Evolutionary conservation across 2,888 invertebrate genomes (phyloP).

Genomic region (Julus scanicus): DNA sequence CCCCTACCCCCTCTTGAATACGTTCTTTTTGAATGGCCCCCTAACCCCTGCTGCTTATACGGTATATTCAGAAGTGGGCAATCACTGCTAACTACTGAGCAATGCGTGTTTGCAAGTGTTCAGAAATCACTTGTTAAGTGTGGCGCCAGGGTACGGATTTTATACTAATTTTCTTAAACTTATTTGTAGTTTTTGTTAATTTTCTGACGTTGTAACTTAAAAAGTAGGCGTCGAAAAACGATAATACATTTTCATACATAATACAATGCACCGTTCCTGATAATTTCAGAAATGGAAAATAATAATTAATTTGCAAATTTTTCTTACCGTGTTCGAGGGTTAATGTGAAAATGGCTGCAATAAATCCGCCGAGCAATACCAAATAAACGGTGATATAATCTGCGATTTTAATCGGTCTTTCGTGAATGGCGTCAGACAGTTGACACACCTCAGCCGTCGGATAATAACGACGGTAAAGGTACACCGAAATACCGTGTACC

Average conservation of each 20-base stretch:
- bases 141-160: too few species aligned
- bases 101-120: not conserved
- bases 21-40: too few species aligned
- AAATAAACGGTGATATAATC: conserved; percentile 45
- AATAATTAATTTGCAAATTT: not conserved
- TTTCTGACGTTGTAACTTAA: too few species aligned
- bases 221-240: too few species aligned
- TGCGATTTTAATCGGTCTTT: conserved; percentile 9
- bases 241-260: too few species aligned
- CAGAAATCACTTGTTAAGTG: not conserved
- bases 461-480: conserved; percentile 53
- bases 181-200: too few species aligned
- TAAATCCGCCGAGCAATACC: not conserved
- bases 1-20: too few species aligned
- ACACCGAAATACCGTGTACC: conserved; percentile 14
- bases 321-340: conserved; percentile 26
- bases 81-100: not conserved
- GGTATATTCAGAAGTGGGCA: not conserved
- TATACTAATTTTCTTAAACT: too few species aligned
- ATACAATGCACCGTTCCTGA: too few species aligned
- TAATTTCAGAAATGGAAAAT: too few species aligned
- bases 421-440: not conserved
- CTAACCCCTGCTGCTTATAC: too few species aligned
- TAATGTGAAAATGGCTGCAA: not conserved
- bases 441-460: conserved; percentile 47